phyloP scores from a whole-genome alignment of 2,888 invertebrate genomes.

The Ennomos fuscantarius region DNA sequence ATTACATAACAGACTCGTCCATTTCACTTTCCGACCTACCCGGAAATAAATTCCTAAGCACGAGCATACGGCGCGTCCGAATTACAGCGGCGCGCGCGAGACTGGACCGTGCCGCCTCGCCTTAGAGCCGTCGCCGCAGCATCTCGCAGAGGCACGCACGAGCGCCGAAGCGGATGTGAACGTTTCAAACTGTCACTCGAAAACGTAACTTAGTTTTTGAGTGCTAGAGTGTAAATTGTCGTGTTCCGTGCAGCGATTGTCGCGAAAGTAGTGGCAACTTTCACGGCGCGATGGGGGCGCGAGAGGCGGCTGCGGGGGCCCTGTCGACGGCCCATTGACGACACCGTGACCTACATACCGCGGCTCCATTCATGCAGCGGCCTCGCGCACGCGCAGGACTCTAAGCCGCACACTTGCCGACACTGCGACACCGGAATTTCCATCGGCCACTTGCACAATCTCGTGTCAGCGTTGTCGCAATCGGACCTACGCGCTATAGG shows the following conservation, averaged over 20 bases:
- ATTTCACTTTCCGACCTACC: conserved; percentile 85
- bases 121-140: conserved; percentile 55
- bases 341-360: conserved; percentile 84
- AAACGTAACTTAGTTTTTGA: conserved; percentile 74
- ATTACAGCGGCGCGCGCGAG: conserved; percentile 57
- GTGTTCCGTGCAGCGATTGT: conserved; percentile 61
- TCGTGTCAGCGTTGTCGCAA: conserved; percentile 72
- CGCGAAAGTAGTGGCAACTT: conserved; percentile 85
- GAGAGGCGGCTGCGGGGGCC: conserved; percentile 74
- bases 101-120: conserved; percentile 54
- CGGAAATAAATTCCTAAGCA: conserved; percentile 85
- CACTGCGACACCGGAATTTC: conserved; percentile 74
- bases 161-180: conserved; percentile 82
- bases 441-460: conserved; percentile 76
- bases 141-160: conserved; percentile 65
- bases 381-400: conserved; percentile 76
- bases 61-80: conserved; percentile 80
- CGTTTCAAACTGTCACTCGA: conserved; percentile 63
- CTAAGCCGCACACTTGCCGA: conserved; percentile 61
- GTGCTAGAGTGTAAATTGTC: conserved; percentile 74
- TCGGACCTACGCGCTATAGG: conserved; percentile 59
- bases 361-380: conserved; percentile 81
- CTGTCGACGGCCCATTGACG: conserved; percentile 81
- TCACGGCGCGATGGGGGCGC: conserved; percentile 80
- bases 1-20: conserved; percentile 85